These are phyloP conservation scores for Mastomys coucha DNA, from an alignment of 2,113 vertebrate species.

Conservation along the genomic window DNA sequence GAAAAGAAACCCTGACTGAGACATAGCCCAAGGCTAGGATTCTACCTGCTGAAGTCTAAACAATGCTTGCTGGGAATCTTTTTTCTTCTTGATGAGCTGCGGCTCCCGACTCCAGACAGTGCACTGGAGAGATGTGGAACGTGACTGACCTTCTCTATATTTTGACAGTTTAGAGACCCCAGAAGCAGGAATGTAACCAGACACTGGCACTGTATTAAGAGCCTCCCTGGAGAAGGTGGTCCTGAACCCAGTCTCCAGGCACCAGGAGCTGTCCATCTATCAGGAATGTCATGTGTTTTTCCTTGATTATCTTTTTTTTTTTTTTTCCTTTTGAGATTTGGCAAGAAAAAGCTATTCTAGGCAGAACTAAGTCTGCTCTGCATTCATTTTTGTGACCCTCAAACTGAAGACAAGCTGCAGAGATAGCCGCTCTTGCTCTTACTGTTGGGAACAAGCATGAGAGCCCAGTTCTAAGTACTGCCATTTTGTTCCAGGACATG, in stretches of 20 bases:
- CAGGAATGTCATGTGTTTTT: not conserved
- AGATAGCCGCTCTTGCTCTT: not conserved
- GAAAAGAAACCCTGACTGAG: too few relatives aligned
- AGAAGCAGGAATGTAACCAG: not conserved
- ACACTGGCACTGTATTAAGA: not conserved
- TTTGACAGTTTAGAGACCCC: not conserved
- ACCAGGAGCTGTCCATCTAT: not conserved
- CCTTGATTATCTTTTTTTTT: not conserved
- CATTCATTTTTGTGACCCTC: not conserved
- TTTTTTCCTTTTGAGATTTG: not conserved
- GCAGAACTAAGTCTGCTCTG: not conserved
- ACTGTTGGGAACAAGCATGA: too few relatives aligned
- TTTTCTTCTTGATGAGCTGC: not conserved
- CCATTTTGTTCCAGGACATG: too few relatives aligned
- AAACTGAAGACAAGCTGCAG: not conserved
- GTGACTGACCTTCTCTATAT: not conserved
- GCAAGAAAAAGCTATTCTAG: not conserved
- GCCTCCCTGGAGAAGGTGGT: not conserved
- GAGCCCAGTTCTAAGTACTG: too few relatives aligned
- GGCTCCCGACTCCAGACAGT: not conserved
- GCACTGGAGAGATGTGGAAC: not conserved
- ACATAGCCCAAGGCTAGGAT: not conserved
- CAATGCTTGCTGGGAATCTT: not conserved
- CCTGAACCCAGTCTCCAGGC: not conserved
- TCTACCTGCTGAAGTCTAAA: not conserved